These are phyloP conservation scores for Clupea harengus DNA, from an alignment of 2,113 vertebrate species.

Conservation along the genomic window DNA sequence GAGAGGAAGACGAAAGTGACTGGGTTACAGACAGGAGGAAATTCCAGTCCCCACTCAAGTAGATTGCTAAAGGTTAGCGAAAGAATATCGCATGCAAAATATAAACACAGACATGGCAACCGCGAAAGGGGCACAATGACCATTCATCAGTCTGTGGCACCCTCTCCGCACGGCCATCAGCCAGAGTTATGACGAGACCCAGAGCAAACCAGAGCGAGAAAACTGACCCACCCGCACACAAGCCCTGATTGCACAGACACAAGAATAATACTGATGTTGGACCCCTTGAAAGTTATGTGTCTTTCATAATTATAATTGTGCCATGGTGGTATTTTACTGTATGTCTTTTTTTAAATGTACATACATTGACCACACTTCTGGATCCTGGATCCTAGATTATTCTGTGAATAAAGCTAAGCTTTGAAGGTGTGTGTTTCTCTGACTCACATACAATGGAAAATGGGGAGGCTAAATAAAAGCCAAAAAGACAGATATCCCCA, in stretches of 20 bases:
- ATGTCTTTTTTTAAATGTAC: not conserved
- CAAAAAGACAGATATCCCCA: not conserved
- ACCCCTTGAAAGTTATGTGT: not conserved
- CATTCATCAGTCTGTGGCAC: constrained; percentile 2
- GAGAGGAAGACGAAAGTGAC: not conserved
- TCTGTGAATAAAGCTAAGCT: not conserved
- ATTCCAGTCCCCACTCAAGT: not conserved
- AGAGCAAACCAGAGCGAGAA: not conserved
- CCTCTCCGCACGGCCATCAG: not conserved
- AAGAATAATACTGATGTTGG: constrained; percentile 10
- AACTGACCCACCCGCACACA: not conserved
- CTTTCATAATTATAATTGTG: not conserved
- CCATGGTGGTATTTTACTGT: not conserved
- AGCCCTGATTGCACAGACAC: constrained; percentile 7
- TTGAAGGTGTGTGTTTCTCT: not conserved
- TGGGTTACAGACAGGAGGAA: not conserved
- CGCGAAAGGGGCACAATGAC: not conserved
- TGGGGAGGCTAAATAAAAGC: not conserved
- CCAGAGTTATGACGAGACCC: not conserved
- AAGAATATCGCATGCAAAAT: not conserved
- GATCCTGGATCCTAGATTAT: not conserved
- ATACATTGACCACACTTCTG: not conserved
- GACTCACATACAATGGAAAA: not conserved
- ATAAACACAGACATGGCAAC: constrained; percentile 7
- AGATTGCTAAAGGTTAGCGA: constrained; percentile 1